Evolutionary conservation across 1,140 invertebrate genomes (phyloP).

Genomic region (Maniola jurtina): DNA sequence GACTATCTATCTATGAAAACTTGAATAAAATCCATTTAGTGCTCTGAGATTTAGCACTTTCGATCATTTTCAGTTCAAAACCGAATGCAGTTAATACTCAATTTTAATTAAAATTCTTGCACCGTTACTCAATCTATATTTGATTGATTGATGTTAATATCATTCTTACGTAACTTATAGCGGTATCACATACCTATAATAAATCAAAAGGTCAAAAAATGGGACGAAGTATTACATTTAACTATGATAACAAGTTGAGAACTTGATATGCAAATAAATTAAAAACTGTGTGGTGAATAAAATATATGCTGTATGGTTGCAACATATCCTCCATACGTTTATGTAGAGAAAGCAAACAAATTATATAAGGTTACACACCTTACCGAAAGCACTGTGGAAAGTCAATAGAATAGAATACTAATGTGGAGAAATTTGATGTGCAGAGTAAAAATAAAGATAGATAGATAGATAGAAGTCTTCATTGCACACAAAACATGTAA

Average conservation of each 20-base stretch:
- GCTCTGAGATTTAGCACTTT: too few relatives aligned
- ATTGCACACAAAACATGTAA: too few relatives aligned
- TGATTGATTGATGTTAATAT: too few relatives aligned
- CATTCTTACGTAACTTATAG: not conserved
- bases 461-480: too few relatives aligned
- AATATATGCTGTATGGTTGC: constrained; percentile 27
- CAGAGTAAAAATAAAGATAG: not conserved
- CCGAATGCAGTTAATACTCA: too few relatives aligned
- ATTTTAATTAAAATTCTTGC: too few relatives aligned
- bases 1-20: too few relatives aligned
- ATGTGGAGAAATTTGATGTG: constrained; percentile 33
- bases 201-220: not conserved
- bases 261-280: constrained; percentile 3
- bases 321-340: constrained; percentile 40
- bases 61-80: too few relatives aligned
- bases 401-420: constrained; percentile 36
- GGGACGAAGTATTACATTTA: not conserved
- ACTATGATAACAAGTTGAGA: not conserved
- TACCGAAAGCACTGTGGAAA: constrained; percentile 21
- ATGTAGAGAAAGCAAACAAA: constrained; percentile 66
- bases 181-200: not conserved
- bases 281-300: constrained; percentile 8
- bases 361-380: constrained; percentile 42
- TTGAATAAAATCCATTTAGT: too few relatives aligned
- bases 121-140: too few relatives aligned